phyloP scores from a whole-genome alignment of 2,888 invertebrate species.

The Archips xylosteana region DNA sequence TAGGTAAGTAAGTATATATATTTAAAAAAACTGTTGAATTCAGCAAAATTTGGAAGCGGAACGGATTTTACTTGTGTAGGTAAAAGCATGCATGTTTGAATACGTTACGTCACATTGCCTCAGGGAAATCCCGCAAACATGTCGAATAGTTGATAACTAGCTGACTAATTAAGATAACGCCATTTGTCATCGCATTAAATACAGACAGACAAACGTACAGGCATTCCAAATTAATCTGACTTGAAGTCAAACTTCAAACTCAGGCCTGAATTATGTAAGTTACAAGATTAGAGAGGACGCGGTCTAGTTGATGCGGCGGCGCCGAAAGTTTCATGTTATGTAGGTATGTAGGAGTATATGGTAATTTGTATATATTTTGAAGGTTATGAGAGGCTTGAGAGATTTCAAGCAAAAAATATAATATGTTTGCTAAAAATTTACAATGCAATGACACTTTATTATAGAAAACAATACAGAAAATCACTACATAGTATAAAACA shows the following conservation, averaged over 20 bases:
- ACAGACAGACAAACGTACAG: conserved; percentile 22
- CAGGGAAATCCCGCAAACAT: conserved; percentile 26
- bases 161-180: conserved; percentile 37
- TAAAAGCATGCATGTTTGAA: conserved; percentile 11
- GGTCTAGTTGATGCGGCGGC: neutral
- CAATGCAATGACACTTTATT: too few relatives aligned
- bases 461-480: too few relatives aligned
- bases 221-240: conserved; percentile 30
- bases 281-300: conserved; percentile 1
- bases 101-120: conserved; percentile 11
- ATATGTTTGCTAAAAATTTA: too few relatives aligned
- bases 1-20: too few relatives aligned
- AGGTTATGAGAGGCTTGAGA: too few relatives aligned
- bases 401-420: too few relatives aligned
- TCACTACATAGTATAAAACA: too few relatives aligned
- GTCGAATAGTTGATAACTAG: conserved; percentile 29
- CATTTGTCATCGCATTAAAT: conserved; percentile 36
- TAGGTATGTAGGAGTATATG: too few relatives aligned
- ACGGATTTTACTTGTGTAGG: neutral
- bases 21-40: neutral
- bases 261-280: conserved; percentile 6
- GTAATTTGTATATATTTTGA: too few relatives aligned
- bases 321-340: neutral
- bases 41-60: neutral
- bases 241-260: conserved; percentile 30